Base-by-base conservation (phyloP, 1,140 invertebrate genomes). In the Hylaeus volcanicus region DNA sequence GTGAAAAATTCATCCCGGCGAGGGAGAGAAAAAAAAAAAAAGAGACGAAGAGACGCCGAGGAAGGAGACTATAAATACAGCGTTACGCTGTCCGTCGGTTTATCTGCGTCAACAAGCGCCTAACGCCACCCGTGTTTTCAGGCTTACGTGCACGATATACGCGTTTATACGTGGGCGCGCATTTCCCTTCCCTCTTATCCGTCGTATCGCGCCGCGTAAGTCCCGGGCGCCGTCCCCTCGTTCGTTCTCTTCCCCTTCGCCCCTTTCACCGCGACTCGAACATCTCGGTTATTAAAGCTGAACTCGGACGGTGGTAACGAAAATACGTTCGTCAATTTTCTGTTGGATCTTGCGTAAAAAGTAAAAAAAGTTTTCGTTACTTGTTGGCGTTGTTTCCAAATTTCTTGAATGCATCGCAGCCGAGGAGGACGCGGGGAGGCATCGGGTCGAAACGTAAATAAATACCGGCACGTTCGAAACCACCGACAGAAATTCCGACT, bases 71-170 rank as follows among this genome's bases (percentile, higher is more conserved):
- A 82, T 86, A 86, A 86, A 86, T 86, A 86, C 74, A 83, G 64
- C 84, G 76, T 72, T 79, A 82, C 80, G 68, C 72, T 39, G 82
- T 71, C 66, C 74, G 85, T 80, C 74, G 84, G 81, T 80, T 86
- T 86, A 86, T 86, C 85, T 75, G 85, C 85, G 85, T 86, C 84
- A 83, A 86, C 85, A 75, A 85, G 65, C 71, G 81, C 81, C 26
- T 78, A 74, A 83, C 76, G 61, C 75, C 69, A 79, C 76, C 26
- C 76, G 76, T 80, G 84, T 86, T 83, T 86, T 80, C 84, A 83
- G 70, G 76, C 83, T 86, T 86, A 82, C 74, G 83, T 79, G 53
- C 69, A 66, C 83, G 74, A 70, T 85, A 79, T 84, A 85, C 82
- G 82, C 75, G 71, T 84, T 84, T 85, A 73, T 85, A 85, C 83